Base-by-base conservation (phyloP, 2,797 vertebrate genomes). In the Podargus strigoides region DNA sequence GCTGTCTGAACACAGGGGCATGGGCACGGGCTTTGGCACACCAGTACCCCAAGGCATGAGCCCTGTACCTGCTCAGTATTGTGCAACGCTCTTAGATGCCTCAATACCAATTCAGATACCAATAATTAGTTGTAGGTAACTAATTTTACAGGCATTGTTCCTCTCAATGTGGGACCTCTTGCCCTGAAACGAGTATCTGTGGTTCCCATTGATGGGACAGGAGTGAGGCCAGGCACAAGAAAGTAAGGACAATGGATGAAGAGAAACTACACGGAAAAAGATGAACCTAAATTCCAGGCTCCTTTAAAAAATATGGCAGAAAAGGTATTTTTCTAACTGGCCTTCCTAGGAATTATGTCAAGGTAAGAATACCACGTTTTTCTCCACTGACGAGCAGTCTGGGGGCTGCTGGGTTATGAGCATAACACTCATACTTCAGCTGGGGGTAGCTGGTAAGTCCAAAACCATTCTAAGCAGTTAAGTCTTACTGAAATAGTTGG, bases 401-500 rank as follows among this genome's bases (percentile, higher is more conserved):
- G 41, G 64, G 58, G 39, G 37, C 60, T 75, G 41, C 42, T 72
- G 76, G 55, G 34, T 91, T 62, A 41, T 16, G 60, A 82, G 46
- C 84, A 50, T 16, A 69, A 53, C 37, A 81, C 63, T 63, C 81
- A 14, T 8, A 49, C 6, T 49, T 47, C 9, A 32, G 80, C 81
- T 78, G 64, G 84, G 72, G 32, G 46, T n/a, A 37, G 58, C 42
- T 66, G 62, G 24, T 70, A 79, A 90, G 72, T 28, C 70, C 91
- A 63, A 82, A 79, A 50, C 52, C 4, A 1, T 84, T 24, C 34
- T 19, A 50, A 62, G 64, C 72, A 58, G 55, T 21, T 55, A n/a
- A n/a, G 52, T 50, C 80, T 96, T 66, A 75, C 22, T 58, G 82
- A 95, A 92, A 86, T 49, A 47, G 39, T 53, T 76, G 84, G 50